Evolutionary conservation across 1,140 invertebrate species (phyloP).

Genomic region (Drosophila seguyi): DNA sequence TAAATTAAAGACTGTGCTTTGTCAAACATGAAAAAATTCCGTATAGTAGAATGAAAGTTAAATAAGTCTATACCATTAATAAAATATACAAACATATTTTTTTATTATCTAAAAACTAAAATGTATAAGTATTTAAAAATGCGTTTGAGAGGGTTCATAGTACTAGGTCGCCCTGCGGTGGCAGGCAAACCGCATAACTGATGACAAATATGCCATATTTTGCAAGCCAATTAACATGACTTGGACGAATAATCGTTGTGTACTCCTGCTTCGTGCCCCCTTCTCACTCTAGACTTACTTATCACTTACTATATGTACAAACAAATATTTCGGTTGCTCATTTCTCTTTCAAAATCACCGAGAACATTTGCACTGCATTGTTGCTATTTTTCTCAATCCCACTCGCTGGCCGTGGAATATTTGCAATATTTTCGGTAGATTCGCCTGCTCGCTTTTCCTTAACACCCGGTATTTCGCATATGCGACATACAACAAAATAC

Average conservation of each 20-base stretch:
- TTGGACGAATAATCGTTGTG: slow-evolving; percentile 15
- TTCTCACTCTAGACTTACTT: background rate
- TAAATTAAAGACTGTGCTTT: slow-evolving; percentile 1
- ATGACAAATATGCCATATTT: slow-evolving; percentile 27
- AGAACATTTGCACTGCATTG: slow-evolving; percentile 19
- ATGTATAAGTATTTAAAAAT: no score
- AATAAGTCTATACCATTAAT: no score
- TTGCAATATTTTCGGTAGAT: slow-evolving; percentile 39
- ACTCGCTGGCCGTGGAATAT: slow-evolving; percentile 27
- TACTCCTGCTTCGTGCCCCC: background rate
- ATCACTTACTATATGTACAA: slow-evolving; percentile 3
- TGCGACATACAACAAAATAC: slow-evolving; percentile 78
- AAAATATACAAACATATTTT: no score
- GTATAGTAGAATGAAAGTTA: no score
- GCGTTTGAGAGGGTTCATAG: background rate
- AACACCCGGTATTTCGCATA: slow-evolving; percentile 77
- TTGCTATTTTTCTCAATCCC: slow-evolving; percentile 17
- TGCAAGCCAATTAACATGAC: slow-evolving; percentile 42
- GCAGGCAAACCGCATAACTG: slow-evolving; percentile 1
- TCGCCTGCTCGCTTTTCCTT: slow-evolving; percentile 66
- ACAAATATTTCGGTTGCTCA: slow-evolving; percentile 13
- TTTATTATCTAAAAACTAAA: no score
- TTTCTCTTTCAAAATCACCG: slow-evolving; percentile 7
- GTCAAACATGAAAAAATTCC: background rate
- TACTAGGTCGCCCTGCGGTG: background rate